Conservation (phyloP, 2,113 vertebrate genomes). For the Silurus meridionalis region DNA sequence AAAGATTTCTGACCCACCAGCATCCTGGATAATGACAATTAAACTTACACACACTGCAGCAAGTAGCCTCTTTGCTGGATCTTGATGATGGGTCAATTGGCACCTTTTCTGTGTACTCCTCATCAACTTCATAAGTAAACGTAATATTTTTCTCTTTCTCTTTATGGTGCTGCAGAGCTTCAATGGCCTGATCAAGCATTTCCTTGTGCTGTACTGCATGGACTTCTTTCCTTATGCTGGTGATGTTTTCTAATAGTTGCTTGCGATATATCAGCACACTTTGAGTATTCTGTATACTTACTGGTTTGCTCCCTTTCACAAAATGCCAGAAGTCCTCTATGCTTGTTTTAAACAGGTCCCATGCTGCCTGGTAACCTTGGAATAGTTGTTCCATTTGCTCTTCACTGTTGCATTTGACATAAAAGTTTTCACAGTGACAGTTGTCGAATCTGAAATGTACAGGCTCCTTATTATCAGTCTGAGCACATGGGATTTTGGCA, state of each 20-base stretch:
- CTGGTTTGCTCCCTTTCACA: not conserved
- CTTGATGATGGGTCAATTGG: not conserved
- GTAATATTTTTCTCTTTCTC: not conserved
- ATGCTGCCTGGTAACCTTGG: not conserved
- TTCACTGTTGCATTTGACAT: not conserved
- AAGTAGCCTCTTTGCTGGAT: conserved; percentile 6
- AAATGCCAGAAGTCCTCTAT: not conserved
- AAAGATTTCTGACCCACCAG: not conserved
- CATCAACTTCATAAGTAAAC: not conserved
- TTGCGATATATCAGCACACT: conserved; percentile 16
- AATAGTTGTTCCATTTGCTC: not conserved
- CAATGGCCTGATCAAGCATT: not conserved
- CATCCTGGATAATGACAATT: conserved; percentile 49
- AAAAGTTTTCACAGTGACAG: conserved; percentile 7
- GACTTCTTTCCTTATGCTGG: not conserved
- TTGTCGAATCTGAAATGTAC: conserved; percentile 26
- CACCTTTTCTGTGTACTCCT: not conserved
- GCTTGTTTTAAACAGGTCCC: not conserved
- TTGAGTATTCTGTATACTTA: not conserved
- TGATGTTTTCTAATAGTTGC: not conserved
- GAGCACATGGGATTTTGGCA: not conserved
- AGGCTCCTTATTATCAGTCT: not conserved
- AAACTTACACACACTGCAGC: conserved; percentile 31
- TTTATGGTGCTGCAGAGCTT: not conserved
- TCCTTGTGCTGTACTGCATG: too few species aligned